Conservation (phyloP, 2,888 invertebrate genomes). For the Microchrysa polita region DNA sequence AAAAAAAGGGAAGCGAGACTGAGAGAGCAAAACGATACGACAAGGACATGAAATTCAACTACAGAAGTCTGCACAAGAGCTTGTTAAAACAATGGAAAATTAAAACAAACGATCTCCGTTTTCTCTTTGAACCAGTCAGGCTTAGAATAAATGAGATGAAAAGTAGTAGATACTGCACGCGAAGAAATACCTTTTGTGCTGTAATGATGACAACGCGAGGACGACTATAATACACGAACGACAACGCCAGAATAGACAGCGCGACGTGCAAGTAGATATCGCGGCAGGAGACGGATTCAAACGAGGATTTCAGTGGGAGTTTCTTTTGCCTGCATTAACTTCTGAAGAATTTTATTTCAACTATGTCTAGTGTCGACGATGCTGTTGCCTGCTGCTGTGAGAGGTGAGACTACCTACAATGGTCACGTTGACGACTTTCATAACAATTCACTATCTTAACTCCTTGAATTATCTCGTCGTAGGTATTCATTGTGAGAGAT, state of each 20-base stretch:
- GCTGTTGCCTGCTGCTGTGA: too few species aligned
- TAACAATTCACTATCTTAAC: conserved; percentile 8
- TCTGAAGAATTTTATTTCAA: neutral
- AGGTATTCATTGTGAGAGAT: neutral
- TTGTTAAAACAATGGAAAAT: conserved; percentile 22
- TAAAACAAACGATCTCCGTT: conserved; percentile 22
- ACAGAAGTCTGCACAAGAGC: neutral
- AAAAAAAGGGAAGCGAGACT: too few species aligned
- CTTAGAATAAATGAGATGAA: conserved; percentile 6
- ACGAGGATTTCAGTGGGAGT: neutral
- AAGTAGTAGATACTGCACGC: conserved; percentile 5
- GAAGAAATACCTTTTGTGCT: neutral
- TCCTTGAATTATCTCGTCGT: neutral
- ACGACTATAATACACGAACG: too few species aligned
- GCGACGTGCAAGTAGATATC: too few species aligned
- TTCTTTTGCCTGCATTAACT: neutral
- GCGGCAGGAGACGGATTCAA: neutral
- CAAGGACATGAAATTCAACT: neutral
- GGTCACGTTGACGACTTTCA: neutral
- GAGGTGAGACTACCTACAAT: neutral
- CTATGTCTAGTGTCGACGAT: too few species aligned
- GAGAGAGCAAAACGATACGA: neutral
- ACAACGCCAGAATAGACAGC: too few species aligned
- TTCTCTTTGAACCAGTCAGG: neutral
- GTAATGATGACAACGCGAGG: neutral